Base-by-base conservation (phyloP, 1,140 invertebrate species). In the Drosophila bocqueti region DNA sequence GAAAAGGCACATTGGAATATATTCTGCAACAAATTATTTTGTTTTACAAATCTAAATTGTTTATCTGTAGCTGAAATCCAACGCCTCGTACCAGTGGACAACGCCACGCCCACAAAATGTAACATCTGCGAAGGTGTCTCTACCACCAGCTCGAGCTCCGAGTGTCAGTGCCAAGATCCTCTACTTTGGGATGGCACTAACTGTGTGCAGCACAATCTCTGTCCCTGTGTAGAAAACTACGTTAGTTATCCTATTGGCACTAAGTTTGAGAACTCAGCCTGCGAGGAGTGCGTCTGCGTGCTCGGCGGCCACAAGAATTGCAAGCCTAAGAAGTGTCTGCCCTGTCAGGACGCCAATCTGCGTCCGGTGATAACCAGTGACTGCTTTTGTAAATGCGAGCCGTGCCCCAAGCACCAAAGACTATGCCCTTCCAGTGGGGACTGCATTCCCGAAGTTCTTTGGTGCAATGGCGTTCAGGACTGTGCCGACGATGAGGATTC, bases 381-480 rank as follows among this genome's bases (percentile, higher is more conserved):
- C 11, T 98, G 97, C 92, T 94, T 93, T 16, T 98, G 97, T 83
- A 85, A 94, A 2, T 98, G 97, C 86, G 94, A 95, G 80, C 95
- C 95, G 0, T 98, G 97, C 81, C 94, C 94, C 9, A 75, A 83
- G 13, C 94, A 94, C 18, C 95, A 95, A 13, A 93, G 93, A 49
- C 93, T 96, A 21, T 98, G 97, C 83, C 95, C 95, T 0, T 96
- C 96, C 0, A 96, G 95, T 81, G 95, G 96, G 45, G 93, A 96
- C 50, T 98, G 97, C 81, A 95, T 98, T 9, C 93, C 96, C 2
- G 93, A 95, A 63, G 93, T 94, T 2, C 93, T 94, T 1, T 97
- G 97, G 96, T 98, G 97, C 93, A 95, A 98, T 91, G 97, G 97
- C 0, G 93, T 97, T 1, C 94, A 95, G 73, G 96, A 98, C 86